phyloP scores from a whole-genome alignment of 2,797 vertebrate species.

The Danio jaintianensis region DNA sequence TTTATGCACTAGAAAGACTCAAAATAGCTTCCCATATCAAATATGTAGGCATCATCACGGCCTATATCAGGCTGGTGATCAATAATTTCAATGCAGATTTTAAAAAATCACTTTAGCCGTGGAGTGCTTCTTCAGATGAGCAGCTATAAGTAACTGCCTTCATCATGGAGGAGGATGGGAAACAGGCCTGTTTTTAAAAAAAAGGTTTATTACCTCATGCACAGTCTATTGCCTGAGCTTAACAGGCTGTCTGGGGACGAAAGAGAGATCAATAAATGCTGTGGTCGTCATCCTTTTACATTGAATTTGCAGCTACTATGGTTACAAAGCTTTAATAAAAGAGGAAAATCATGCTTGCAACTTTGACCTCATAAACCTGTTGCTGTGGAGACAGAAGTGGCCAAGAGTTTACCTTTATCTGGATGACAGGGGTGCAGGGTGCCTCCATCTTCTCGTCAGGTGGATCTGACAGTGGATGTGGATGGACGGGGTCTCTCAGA shows the following conservation, averaged over 20 bases:
- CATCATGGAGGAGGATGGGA: background rate
- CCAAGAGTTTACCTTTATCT: slow-evolving; percentile 61
- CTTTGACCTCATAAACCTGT: slow-evolving; percentile 65
- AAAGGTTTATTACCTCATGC: slow-evolving; percentile 43
- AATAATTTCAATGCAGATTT: slow-evolving; percentile 70
- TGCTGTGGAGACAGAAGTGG: slow-evolving; percentile 63
- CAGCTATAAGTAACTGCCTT: slow-evolving; percentile 46
- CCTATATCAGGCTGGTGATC: slow-evolving; percentile 67
- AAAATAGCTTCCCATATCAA: slow-evolving; percentile 83
- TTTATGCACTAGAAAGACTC: slow-evolving; percentile 81
- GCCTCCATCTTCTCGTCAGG: slow-evolving; percentile 60
- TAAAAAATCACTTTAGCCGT: slow-evolving; percentile 53
- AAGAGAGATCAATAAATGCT: slow-evolving; percentile 64
- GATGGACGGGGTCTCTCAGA: slow-evolving; percentile 53
- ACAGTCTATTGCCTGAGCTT: slow-evolving; percentile 23
- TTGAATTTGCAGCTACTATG: slow-evolving; percentile 65
- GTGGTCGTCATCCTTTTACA: slow-evolving; percentile 65
- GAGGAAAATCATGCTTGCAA: slow-evolving; percentile 68
- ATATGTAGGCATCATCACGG: slow-evolving; percentile 80
- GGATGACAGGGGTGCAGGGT: slow-evolving; percentile 48
- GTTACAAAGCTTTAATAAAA: slow-evolving; percentile 64
- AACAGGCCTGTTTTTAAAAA: slow-evolving; percentile 12
- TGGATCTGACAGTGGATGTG: slow-evolving; percentile 69
- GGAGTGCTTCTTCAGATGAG: slow-evolving; percentile 6
- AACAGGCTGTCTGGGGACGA: slow-evolving; percentile 17